These are phyloP conservation scores for Brachyhypopomus occidentalis DNA, from an alignment of 2,113 vertebrate species.

Conservation along the genomic window DNA sequence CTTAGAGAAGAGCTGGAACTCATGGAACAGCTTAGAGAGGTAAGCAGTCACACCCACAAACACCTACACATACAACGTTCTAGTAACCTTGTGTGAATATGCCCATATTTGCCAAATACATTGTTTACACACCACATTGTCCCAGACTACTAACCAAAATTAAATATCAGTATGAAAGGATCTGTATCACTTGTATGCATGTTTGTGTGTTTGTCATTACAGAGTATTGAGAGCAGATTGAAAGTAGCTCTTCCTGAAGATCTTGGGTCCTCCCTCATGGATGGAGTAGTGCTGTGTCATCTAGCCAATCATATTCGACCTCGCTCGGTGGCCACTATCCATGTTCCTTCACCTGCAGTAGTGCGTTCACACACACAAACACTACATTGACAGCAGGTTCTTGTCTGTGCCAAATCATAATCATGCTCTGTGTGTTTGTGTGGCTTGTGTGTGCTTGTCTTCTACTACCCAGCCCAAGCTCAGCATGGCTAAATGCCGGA, in stretches of 20 bases:
- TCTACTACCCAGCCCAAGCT: conserved; percentile 84
- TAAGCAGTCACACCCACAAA: conserved; percentile 44
- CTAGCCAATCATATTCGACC: conserved; percentile 91
- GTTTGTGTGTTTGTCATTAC: not conserved
- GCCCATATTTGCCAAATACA: no score
- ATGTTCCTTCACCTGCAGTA: conserved; percentile 92
- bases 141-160: no score
- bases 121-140: no score
- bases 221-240: conserved; percentile 92
- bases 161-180: not conserved
- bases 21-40: conserved; percentile 72
- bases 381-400: not conserved
- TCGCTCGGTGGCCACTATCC: conserved; percentile 88
- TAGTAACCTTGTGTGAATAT: not conserved
- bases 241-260: conserved; percentile 89
- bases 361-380: conserved; percentile 69
- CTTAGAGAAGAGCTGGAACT: conserved; percentile 86
- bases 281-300: conserved; percentile 92
- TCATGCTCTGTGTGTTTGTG: conserved; percentile 28
- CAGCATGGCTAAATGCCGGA: conserved; percentile 97
- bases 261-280: conserved; percentile 88
- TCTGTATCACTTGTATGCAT: not conserved
- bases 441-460: not conserved
- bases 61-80: not conserved
- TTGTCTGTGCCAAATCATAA: not conserved